A percentile compares a stretch with the other conserved stretches of the same genome.
These are phyloP conservation scores for Acrocyrtus sp. DNA, from an alignment of 2,888 invertebrate species.

Conservation along the genomic window DNA sequence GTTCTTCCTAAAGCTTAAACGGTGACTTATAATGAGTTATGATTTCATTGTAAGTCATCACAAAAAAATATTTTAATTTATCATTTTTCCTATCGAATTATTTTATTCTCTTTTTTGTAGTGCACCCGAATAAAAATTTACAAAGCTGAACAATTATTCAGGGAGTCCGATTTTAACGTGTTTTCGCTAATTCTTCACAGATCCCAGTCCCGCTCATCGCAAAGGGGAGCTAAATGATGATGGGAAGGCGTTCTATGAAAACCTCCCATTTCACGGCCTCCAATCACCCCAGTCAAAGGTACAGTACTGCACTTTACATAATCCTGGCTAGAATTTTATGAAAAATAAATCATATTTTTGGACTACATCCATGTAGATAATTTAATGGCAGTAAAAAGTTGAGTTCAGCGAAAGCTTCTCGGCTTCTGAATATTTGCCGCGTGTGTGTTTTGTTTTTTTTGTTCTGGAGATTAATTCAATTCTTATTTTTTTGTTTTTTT, in stretches of 20 bases:
- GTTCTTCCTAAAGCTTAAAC: too few species aligned
- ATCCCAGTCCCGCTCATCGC: slow-evolving; percentile 64
- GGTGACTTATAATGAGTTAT: slow-evolving; percentile 33
- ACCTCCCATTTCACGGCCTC: slow-evolving; percentile 93
- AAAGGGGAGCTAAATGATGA: slow-evolving; percentile 73
- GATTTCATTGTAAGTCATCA: slow-evolving; percentile 22
- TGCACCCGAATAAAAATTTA: too few species aligned
- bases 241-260: slow-evolving; percentile 88
- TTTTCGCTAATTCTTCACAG: slow-evolving; percentile 48
- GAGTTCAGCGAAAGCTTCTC: too few species aligned
- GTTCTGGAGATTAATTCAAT: slow-evolving; percentile 43
- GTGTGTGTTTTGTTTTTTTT: slow-evolving; percentile 45
- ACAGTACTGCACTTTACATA: too few species aligned
- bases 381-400: too few species aligned
- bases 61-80: too few species aligned
- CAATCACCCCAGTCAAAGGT: slow-evolving; percentile 95
- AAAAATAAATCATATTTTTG: too few species aligned
- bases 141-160: slow-evolving; percentile 14
- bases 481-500: slow-evolving; percentile 50
- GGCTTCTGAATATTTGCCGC: too few species aligned
- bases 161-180: slow-evolving; percentile 31
- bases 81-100: too few species aligned
- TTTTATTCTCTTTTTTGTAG: too few species aligned
- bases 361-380: too few species aligned
- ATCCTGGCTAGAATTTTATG: too few species aligned